phyloP scores from a whole-genome alignment of 2,888 invertebrate species.

The Protophormia terraenovae region DNA sequence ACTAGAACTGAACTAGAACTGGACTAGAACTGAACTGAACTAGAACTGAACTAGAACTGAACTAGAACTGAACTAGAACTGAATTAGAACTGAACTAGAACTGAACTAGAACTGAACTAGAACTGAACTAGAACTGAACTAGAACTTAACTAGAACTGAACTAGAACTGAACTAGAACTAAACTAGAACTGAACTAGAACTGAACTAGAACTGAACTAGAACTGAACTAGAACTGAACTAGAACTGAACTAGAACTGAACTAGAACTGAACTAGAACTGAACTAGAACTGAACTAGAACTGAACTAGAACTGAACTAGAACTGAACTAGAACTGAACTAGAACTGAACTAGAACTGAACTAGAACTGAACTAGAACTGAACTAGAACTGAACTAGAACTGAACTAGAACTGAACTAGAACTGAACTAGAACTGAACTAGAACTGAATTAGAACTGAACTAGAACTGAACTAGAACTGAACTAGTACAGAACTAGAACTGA shows the following conservation, averaged over 20 bases:
- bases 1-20: not conserved
- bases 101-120: not conserved
- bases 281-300: not conserved
- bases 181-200: not conserved
- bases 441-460: not conserved
- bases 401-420: not conserved
- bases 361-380: not conserved
- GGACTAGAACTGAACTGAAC: not conserved
- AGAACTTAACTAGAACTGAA: not conserved
- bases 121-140: not conserved
- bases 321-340: not conserved
- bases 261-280: not conserved
- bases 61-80: not conserved
- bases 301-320: not conserved
- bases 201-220: not conserved
- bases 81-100: not conserved
- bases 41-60: not conserved
- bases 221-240: not conserved
- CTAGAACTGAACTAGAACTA: not conserved
- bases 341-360: not conserved
- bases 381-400: not conserved
- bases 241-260: not conserved
- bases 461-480: not conserved
- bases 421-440: not conserved
- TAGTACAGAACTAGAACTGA: not conserved